phyloP scores from a whole-genome alignment of 2,113 vertebrate species.

The Antechinus flavipes region DNA sequence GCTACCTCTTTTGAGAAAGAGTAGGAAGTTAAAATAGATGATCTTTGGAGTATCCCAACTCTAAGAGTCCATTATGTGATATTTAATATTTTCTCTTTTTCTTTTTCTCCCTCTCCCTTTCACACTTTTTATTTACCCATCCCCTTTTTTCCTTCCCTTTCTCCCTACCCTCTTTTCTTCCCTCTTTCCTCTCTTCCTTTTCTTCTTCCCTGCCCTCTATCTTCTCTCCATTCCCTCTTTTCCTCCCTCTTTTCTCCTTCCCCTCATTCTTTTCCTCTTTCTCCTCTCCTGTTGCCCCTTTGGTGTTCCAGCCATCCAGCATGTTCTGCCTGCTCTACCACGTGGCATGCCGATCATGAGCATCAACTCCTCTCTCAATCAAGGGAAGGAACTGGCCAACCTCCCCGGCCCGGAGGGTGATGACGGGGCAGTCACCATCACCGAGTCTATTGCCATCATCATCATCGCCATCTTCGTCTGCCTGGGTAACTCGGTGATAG shows the following conservation, averaged over 20 bases:
- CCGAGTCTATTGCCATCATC: constrained; percentile 92
- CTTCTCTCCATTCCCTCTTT: no score
- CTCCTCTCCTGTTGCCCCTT: background rate
- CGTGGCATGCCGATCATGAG: constrained; percentile 90
- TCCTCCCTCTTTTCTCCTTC: no score
- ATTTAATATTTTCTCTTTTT: background rate
- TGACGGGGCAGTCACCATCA: constrained; percentile 79
- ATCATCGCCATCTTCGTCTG: constrained; percentile 93
- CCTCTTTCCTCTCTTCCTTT: no score
- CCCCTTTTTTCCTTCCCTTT: background rate
- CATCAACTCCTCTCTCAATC: constrained; percentile 87
- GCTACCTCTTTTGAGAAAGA: background rate
- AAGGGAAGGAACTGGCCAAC: constrained; percentile 86
- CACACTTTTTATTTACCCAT: no score
- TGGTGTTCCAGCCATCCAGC: constrained; percentile 77
- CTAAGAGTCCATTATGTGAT: background rate
- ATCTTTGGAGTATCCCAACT: background rate
- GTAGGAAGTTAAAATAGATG: background rate
- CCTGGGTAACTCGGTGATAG: constrained; percentile 95
- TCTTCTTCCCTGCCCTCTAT: no score
- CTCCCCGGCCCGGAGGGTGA: constrained; percentile 68
- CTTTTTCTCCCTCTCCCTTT: background rate
- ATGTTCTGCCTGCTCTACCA: constrained; percentile 81
- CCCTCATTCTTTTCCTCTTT: no score
- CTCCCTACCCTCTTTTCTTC: no score